These are phyloP conservation scores for Centruroides sculpturatus DNA, from an alignment of 1,140 invertebrate species.

Conservation along the genomic window DNA sequence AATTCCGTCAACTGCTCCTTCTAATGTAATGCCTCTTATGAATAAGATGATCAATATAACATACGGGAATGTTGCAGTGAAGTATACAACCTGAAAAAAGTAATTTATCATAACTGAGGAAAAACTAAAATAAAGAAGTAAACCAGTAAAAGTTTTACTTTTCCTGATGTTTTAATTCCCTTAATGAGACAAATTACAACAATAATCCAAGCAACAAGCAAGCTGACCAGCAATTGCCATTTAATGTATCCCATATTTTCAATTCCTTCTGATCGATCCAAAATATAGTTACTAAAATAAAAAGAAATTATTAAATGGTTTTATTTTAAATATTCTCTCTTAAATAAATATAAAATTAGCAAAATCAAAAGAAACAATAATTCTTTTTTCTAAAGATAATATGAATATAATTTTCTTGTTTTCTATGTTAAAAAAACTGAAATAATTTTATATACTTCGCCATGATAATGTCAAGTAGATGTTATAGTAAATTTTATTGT, in stretches of 20 bases:
- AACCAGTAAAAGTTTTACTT: slow-evolving; percentile 32
- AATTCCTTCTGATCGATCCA: slow-evolving; percentile 38
- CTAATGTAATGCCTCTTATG: slow-evolving; percentile 42
- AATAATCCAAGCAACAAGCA: slow-evolving; percentile 51
- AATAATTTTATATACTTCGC: too few relatives aligned
- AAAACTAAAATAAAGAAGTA: too few relatives aligned
- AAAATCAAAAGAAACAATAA: neutral
- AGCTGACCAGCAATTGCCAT: slow-evolving; percentile 49
- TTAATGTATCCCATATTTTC: slow-evolving; percentile 48
- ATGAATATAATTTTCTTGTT: too few relatives aligned
- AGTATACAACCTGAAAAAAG: slow-evolving; percentile 45
- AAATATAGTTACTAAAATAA: slow-evolving; percentile 27
- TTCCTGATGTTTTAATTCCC: slow-evolving; percentile 51
- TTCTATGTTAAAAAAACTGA: too few relatives aligned
- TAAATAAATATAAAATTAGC: too few relatives aligned
- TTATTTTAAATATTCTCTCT: too few relatives aligned
- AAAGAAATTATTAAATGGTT: neutral
- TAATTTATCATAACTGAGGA: neutral
- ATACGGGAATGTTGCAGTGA: slow-evolving; percentile 52
- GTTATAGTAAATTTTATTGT: too few relatives aligned
- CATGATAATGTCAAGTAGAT: too few relatives aligned
- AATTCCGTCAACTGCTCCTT: slow-evolving; percentile 42
- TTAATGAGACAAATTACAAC: slow-evolving; percentile 43
- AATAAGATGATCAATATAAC: slow-evolving; percentile 46
- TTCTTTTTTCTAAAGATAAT: too few relatives aligned